A percentile compares a stretch with the other conserved stretches of the same genome.
Conservation (phyloP, 2,113 vertebrate species). For the Sprattus sprattus region DNA sequence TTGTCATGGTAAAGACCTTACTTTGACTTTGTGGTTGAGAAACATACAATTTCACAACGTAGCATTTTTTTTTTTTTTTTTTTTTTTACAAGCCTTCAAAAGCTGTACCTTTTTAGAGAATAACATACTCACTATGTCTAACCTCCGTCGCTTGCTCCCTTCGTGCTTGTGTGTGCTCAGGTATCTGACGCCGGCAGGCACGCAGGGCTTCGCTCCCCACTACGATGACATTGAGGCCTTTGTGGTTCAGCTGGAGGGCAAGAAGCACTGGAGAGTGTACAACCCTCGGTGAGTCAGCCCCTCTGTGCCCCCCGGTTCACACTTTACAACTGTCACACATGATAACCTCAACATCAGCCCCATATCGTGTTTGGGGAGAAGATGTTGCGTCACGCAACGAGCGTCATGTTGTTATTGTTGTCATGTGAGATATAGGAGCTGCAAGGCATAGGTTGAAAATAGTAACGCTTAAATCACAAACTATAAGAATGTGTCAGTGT, state of each 20-base stretch:
- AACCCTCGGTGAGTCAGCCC: conserved; percentile 71
- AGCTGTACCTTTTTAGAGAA: background rate
- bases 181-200: conserved; percentile 90
- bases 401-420: background rate
- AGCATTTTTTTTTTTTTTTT: background rate
- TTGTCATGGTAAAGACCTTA: background rate
- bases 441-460: background rate
- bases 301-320: background rate
- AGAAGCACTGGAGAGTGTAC: conserved; percentile 94
- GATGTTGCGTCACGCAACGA: background rate
- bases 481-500: background rate
- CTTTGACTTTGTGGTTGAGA: background rate
- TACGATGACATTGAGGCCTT: conserved; percentile 98
- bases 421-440: background rate
- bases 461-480: background rate
- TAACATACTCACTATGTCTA: background rate
- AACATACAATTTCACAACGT: background rate
- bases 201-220: conserved; percentile 94
- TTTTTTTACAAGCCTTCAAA: background rate
- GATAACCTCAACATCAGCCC: background rate
- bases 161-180: conserved; percentile 50
- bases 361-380: background rate
- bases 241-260: conserved; percentile 92
- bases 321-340: background rate
- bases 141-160: background rate